A percentile compares a stretch with the other conserved stretches of the same genome.
Evolutionary conservation across 2,113 vertebrate genomes (phyloP).

Genomic region (Leucoraja erinaceus): DNA sequence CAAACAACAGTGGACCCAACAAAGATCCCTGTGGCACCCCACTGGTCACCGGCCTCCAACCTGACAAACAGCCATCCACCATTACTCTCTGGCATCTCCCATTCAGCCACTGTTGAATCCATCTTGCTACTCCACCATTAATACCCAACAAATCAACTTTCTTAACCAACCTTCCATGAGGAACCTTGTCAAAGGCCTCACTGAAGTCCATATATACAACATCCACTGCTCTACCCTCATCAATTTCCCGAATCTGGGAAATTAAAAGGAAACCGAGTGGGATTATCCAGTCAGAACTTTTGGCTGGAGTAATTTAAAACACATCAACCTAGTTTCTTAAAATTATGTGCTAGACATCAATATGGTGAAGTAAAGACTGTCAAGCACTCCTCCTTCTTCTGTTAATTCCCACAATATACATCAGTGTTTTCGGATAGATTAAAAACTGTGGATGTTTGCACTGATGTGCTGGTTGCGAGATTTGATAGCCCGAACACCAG

Average conservation of each 20-base stretch:
- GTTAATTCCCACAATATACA: not conserved
- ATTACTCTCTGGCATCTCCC: too few species aligned
- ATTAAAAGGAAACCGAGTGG: not conserved
- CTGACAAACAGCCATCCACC: too few species aligned
- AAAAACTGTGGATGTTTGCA: not conserved
- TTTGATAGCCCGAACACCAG: not conserved
- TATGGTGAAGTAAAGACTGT: not conserved
- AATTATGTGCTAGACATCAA: not conserved
- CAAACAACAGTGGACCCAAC: too few species aligned
- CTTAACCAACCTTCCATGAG: too few species aligned
- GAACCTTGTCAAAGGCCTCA: too few species aligned
- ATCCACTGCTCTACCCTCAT: too few species aligned
- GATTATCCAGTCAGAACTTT: not conserved
- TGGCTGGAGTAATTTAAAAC: not conserved
- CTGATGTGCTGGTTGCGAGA: not conserved
- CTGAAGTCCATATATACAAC: too few species aligned
- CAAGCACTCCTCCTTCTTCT: not conserved
- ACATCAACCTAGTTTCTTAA: not conserved
- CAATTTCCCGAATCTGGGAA: not conserved
- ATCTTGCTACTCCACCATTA: too few species aligned
- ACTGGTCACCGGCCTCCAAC: too few species aligned
- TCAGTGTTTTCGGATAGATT: not conserved
- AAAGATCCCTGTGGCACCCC: too few species aligned
- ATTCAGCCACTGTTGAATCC: too few species aligned
- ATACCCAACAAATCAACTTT: too few species aligned